Base-by-base conservation (phyloP, 2,797 vertebrate species). In the Galago senegalensis region DNA sequence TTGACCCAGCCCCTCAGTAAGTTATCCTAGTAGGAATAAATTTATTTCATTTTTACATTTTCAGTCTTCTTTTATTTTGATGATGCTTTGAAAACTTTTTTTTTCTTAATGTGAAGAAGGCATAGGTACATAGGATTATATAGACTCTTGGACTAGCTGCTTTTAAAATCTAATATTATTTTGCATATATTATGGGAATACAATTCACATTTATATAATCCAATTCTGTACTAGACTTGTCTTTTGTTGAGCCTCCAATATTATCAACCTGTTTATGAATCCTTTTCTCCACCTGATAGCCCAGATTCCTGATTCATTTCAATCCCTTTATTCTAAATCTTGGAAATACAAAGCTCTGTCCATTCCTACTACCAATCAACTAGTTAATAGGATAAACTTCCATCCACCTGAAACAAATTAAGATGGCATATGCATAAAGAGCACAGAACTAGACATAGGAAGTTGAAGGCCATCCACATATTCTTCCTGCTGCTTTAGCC, bases 41-140 rank as follows among this genome's bases (percentile, higher is more conserved):
- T 61, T 82, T 69, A 77, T 46, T 85, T 85, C 49, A 46, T 77
- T 85, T 77, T 91, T n/a, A 79, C 7, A 60, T 65, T 90, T 86
- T 76, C 69, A 81, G 12, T 82, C 14, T 67, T 73, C 60, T 77
- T 85, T 89, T 81, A 49, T 84, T 40, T 65, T 85, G 70, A 75
- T 29, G 11, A 1, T 34, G 1, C 37, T 83, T 63, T 85, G 37
- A 11, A 87, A 82, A 76, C 46, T 43, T 69, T 34, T 60, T 56
- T 67, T 56, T 67, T 63, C 49, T 63, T 37, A 25, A 70, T n/a
- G 0, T 72, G 65, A 90, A 67, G 17, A 67, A 87, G 73, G 73
- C 8, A 16, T 60, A 46, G 49, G 14, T 46, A 60, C 11, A 7
- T 79, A 67, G 16, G 17, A 65, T 87, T 69, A 31, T 40, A 65